Evolutionary conservation across 2,797 vertebrate genomes (phyloP).

Genomic region (Tolypeutes matacus): DNA sequence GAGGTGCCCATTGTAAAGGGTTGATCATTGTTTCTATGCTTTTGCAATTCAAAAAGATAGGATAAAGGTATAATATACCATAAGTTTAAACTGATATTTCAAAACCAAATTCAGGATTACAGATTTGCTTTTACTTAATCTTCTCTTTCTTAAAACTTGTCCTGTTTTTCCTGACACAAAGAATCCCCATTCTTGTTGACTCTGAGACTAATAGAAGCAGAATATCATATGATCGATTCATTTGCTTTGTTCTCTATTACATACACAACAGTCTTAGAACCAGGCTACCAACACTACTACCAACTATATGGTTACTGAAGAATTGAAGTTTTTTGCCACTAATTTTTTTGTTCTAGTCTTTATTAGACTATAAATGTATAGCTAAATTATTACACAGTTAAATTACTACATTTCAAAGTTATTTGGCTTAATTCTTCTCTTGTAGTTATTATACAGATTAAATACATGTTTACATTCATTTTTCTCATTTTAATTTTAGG

Average conservation of each 20-base stretch:
- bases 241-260: not conserved
- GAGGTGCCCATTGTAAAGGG: not conserved
- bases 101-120: not conserved
- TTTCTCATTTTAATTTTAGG: not conserved
- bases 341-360: not conserved
- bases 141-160: not conserved
- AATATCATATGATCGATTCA: not conserved
- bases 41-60: not conserved
- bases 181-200: not conserved
- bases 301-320: not conserved
- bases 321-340: not conserved
- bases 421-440: conserved; percentile 4
- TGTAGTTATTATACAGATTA: not conserved
- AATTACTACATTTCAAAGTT: not conserved
- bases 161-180: too few relatives aligned
- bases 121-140: not conserved
- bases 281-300: not conserved
- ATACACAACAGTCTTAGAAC: not conserved
- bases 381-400: not conserved
- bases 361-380: not conserved
- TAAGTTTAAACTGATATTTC: not conserved
- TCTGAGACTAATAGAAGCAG: not conserved
- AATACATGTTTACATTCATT: not conserved
- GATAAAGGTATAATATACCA: not conserved
- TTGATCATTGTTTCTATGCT: not conserved